Evolutionary conservation across 2,888 invertebrate species (phyloP), one percentile per base, ranked within the genome.

Genomic region (Lasioglossum leucozonium): DNA sequence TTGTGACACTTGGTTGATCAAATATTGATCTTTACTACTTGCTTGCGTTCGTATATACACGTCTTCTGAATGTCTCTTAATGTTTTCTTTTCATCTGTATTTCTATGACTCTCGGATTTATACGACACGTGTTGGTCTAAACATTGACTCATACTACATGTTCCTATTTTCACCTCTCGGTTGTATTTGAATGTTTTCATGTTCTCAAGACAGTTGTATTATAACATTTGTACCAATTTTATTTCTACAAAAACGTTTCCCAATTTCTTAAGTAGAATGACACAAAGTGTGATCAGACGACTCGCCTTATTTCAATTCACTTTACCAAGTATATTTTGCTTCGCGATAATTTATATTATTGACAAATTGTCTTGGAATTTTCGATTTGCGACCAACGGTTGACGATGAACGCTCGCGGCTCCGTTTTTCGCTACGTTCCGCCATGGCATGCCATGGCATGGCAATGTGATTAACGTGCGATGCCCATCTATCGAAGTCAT

Each of bases 381-480:
- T 30, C 30, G 62, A 18, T 62, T 18, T 62, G 30, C 16, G 5
- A 6, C 30, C 2, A 18, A 0, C 30, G 62, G 62, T 62, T 8
- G 8, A 16, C 3, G 30, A 0, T 0, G 2, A 62, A 62, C 62
- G 62, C 18, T 62, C 4, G 62, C 62, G 16, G 62, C 22, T 1
- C 10, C 10, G 34, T 22, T 67, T 67, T 67, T 67, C 11, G 10
- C 37, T 11, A 34, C 67, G 62, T 44, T 18, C 74, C 58, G 3
- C 26, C 22, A 4, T 10, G 13, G 34, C 34, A n/a, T n/a, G 3
- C 26, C 22, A 4, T 10, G 16, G 34, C n/a, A 37, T 37, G 18
- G 40, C 30, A n/a, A 67, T 13, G 65, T 40, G 47, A 73, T 82
- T 82, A 82, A 72, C 42, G 62, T 30, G 72, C 5, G 73, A 73